Conservation (phyloP, 64 coral and sea anemone species). For the Orbicella faveolata region DNA sequence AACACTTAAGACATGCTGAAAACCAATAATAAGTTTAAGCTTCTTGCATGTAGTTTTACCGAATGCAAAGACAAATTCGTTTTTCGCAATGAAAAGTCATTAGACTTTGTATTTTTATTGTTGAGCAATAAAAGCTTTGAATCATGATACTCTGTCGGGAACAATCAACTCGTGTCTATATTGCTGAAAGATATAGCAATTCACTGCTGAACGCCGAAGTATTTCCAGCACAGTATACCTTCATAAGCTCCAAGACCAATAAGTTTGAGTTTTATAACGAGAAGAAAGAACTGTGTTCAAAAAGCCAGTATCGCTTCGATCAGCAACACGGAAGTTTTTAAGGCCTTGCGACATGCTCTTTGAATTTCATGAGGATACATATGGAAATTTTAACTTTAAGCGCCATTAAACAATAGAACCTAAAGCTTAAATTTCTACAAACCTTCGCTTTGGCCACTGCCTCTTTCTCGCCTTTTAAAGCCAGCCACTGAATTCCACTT, state of each 20-base stretch:
- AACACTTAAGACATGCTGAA: background rate
- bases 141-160: too few relatives aligned
- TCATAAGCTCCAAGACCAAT: too few relatives aligned
- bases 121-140: background rate
- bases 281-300: background rate
- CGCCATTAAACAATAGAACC: background rate
- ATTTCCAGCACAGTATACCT: too few relatives aligned
- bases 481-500: conserved; percentile 63
- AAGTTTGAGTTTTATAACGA: background rate
- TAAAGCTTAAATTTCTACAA: background rate
- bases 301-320: conserved; percentile 14
- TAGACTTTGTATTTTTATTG: background rate
- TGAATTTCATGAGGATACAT: background rate
- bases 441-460: conserved; percentile 57
- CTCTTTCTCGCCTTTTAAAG: conserved; percentile 50
- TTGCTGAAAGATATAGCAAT: too few relatives aligned
- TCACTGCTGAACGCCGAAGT: too few relatives aligned
- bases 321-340: conserved; percentile 30
- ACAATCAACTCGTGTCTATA: too few relatives aligned
- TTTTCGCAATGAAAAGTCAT: background rate
- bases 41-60: too few relatives aligned
- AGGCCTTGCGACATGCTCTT: conserved; percentile 7
- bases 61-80: too few relatives aligned
- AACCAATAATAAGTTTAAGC: background rate
- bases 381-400: background rate